These are phyloP conservation scores for Rhynchotus rufescens DNA, from an alignment of 2,797 vertebrate genomes.

Conservation along the genomic window DNA sequence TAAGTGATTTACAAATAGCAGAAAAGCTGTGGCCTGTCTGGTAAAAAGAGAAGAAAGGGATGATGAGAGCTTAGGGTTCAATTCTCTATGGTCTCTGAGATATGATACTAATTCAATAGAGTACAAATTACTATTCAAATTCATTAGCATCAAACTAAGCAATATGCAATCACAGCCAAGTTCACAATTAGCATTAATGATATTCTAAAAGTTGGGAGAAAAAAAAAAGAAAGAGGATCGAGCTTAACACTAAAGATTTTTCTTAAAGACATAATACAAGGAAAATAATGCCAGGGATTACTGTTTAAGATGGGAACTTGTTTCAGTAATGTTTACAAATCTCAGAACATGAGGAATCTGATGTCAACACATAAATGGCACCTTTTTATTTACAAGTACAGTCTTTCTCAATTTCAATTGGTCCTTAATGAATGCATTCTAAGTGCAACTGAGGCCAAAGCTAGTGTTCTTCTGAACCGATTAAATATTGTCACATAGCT, in stretches of 20 bases:
- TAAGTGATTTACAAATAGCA: constrained; percentile 20
- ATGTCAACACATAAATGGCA: neutral
- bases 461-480: neutral
- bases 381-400: neutral
- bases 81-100: constrained; percentile 53
- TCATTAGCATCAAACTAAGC: constrained; percentile 62
- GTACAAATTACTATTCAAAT: constrained; percentile 66
- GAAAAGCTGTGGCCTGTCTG: neutral
- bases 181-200: constrained; percentile 68
- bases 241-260: constrained; percentile 3
- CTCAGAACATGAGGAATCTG: neutral
- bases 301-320: neutral
- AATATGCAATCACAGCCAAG: constrained; percentile 58
- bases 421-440: neutral
- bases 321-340: neutral
- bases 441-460: neutral
- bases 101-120: constrained; percentile 60
- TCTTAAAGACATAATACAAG: constrained; percentile 28
- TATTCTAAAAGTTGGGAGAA: constrained; percentile 41
- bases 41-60: neutral
- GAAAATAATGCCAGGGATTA: constrained; percentile 49
- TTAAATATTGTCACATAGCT: neutral
- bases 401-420: neutral
- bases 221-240: neutral
- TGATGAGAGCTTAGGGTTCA: constrained; percentile 44